Conservation (phyloP, 2,888 invertebrate species). For the Carabus problematicus region DNA sequence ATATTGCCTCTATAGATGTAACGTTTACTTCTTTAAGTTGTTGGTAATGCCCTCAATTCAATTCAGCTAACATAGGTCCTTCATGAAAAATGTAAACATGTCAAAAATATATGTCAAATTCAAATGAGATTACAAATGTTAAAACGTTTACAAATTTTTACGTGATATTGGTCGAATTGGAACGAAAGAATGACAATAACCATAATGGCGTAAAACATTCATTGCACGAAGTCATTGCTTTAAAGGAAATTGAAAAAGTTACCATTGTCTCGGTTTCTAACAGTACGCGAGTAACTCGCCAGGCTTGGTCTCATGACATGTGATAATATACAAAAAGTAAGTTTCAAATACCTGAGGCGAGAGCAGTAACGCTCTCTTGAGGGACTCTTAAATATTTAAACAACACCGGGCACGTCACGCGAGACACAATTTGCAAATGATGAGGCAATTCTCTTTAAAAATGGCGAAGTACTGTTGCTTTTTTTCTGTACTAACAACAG, state of each 20-base stretch:
- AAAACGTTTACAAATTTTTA: too few species aligned
- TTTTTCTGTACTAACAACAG: not conserved
- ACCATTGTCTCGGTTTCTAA: not conserved
- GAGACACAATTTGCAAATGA: constrained; percentile 40
- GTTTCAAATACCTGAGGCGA: constrained; percentile 11
- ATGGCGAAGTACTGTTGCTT: constrained; percentile 17
- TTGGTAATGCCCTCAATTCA: too few species aligned
- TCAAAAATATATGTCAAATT: too few species aligned
- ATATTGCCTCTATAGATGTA: too few species aligned
- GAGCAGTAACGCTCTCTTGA: not conserved
- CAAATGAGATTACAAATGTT: too few species aligned
- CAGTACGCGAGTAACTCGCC: too few species aligned
- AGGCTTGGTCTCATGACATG: constrained; percentile 13
- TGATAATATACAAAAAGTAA: constrained; percentile 12
- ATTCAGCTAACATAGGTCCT: too few species aligned
- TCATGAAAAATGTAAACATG: too few species aligned
- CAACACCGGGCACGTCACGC: constrained; percentile 20
- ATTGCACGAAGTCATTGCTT: constrained; percentile 10
- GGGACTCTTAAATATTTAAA: constrained; percentile 33
- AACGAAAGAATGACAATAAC: not conserved
- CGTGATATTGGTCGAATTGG: not conserved
- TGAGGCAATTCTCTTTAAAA: constrained; percentile 34
- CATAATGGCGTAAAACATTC: constrained; percentile 2
- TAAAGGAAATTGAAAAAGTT: constrained; percentile 17
- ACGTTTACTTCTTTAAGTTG: too few species aligned